phyloP scores from a whole-genome alignment of 2,888 invertebrate genomes.

The Drosophila subquinaria region DNA sequence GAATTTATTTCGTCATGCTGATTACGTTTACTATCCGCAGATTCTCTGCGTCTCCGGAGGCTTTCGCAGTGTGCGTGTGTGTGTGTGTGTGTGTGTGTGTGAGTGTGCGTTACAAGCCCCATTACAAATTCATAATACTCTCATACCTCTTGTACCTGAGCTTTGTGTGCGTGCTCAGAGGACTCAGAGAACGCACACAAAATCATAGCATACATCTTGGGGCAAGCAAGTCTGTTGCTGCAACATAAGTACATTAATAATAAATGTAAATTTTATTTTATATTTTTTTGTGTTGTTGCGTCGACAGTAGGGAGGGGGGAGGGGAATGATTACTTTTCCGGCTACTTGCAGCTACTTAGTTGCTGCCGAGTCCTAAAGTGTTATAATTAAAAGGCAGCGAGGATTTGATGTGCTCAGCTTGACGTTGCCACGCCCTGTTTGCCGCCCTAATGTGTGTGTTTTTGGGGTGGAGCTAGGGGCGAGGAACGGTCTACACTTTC shows the following conservation, averaged over 20 bases:
- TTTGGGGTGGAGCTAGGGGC: background rate
- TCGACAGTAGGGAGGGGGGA: background rate
- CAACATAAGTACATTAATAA: conserved; percentile 74
- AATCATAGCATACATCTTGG: conserved; percentile 60
- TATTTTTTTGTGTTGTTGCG: conserved; percentile 13
- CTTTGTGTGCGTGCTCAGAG: conserved; percentile 18
- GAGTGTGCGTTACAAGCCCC: conserved; percentile 41
- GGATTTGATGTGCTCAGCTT: conserved; percentile 28
- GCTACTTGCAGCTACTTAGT: conserved; percentile 62
- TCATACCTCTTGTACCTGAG: conserved; percentile 10
- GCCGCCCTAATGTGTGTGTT: background rate
- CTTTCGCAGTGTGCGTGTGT: background rate
- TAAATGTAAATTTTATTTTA: conserved; percentile 73
- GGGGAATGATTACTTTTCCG: conserved; percentile 31
- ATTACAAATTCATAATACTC: conserved; percentile 72
- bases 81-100: conserved; percentile 5
- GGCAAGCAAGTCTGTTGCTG: conserved; percentile 29
- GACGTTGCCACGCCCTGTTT: conserved; percentile 22
- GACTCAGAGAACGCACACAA: conserved; percentile 32
- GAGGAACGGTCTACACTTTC: conserved; percentile 28
- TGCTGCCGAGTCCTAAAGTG: conserved; percentile 57
- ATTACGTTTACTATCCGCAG: conserved; percentile 46
- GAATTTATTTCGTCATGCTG: conserved; percentile 51
- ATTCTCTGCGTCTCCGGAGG: conserved; percentile 40
- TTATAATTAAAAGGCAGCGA: conserved; percentile 68